These are phyloP conservation scores for Athripsodes cinereus DNA, from an alignment of 2,888 invertebrate genomes.

Conservation along the genomic window DNA sequence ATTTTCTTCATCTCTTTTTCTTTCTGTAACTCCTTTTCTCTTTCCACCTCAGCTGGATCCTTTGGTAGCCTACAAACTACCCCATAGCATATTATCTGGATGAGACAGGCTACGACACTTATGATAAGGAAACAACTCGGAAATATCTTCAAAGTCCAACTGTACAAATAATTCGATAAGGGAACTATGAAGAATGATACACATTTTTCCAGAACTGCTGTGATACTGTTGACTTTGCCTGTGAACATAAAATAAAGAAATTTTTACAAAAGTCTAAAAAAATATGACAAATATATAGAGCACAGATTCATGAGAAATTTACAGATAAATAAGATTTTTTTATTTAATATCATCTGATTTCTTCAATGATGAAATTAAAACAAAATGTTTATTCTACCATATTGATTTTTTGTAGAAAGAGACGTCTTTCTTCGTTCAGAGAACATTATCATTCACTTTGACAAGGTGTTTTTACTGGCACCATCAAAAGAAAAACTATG, in stretches of 20 bases:
- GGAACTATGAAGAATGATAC: conserved; percentile 43
- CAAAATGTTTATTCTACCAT: too few species aligned
- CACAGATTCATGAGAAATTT: too few species aligned
- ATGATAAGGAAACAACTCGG: conserved; percentile 41
- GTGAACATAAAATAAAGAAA: conserved; percentile 30
- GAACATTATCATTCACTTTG: too few species aligned
- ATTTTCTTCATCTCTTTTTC: neutral
- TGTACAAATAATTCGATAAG: conserved; percentile 42
- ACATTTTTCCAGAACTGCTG: conserved; percentile 46
- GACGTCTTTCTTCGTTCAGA: too few species aligned
- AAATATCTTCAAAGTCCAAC: conserved; percentile 38
- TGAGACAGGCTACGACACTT: conserved; percentile 13
- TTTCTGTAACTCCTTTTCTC: neutral
- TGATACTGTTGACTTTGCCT: conserved; percentile 50
- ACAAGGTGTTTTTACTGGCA: too few species aligned
- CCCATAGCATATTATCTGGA: conserved; percentile 19
- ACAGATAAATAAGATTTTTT: too few species aligned
- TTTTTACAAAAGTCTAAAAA: too few species aligned
- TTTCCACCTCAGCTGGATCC: neutral
- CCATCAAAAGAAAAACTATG: too few species aligned
- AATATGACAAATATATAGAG: too few species aligned
- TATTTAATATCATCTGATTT: too few species aligned
- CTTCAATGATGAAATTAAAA: too few species aligned
- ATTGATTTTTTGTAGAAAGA: too few species aligned
- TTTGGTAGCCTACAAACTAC: conserved; percentile 11